Conservation (phyloP, 1,140 invertebrate species). For the Drosophila melanica region DNA sequence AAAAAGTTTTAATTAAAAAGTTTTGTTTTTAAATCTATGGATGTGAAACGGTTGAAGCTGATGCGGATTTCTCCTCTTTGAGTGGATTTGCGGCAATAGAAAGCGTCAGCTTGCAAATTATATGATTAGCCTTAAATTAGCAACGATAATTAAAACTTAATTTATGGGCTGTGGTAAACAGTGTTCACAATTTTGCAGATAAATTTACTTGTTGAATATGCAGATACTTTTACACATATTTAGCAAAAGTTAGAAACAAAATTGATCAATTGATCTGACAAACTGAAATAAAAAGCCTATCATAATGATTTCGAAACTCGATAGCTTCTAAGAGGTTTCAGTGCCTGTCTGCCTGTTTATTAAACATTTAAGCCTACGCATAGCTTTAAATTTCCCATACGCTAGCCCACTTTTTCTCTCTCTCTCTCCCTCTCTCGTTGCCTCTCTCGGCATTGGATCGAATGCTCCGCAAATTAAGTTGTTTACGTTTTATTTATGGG, state of each 20-base stretch:
- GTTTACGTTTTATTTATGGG: slow-evolving; percentile 75
- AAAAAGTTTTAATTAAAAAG: slow-evolving; percentile 76
- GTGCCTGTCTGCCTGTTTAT: slow-evolving; percentile 8
- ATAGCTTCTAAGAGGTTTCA: not conserved
- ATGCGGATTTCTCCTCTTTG: slow-evolving; percentile 13
- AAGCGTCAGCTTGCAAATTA: slow-evolving; percentile 32
- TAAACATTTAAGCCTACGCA: slow-evolving; percentile 18
- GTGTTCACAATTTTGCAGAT: not conserved
- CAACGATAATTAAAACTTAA: slow-evolving; percentile 16
- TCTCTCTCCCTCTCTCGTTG: not conserved
- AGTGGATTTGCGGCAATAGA: slow-evolving; percentile 19
- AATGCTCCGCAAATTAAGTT: slow-evolving; percentile 65
- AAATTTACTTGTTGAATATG: not conserved
- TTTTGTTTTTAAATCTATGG: slow-evolving; percentile 61
- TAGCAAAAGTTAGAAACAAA: too few species aligned
- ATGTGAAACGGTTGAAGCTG: slow-evolving; percentile 34
- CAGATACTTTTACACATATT: too few species aligned
- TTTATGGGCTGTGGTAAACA: slow-evolving; percentile 10
- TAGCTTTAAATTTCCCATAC: slow-evolving; percentile 15
- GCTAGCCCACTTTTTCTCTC: not conserved
- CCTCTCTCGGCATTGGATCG: not conserved
- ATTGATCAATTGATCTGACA: too few species aligned
- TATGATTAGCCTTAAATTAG: slow-evolving; percentile 28
- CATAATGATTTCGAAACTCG: too few species aligned
- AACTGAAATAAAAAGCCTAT: too few species aligned